Evolutionary conservation across 2,888 invertebrate genomes (phyloP).

Genomic region (Leptura quadrifasciata): DNA sequence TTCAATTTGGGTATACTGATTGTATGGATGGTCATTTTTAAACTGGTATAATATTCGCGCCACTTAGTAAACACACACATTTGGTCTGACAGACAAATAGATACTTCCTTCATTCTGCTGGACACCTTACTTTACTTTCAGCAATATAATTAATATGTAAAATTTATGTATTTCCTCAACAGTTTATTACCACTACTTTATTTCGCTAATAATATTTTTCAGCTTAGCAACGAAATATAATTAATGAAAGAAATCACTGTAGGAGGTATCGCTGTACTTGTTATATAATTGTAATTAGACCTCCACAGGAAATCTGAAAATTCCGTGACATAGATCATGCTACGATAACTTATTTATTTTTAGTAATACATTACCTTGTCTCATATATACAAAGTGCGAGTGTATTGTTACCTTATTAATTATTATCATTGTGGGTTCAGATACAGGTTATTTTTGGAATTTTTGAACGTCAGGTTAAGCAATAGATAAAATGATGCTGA

Average conservation of each 20-base stretch:
- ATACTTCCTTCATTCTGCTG: too few species aligned
- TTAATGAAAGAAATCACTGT: not conserved
- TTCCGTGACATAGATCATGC: not conserved
- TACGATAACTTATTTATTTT: not conserved
- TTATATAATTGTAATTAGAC: not conserved
- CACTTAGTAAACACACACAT: too few species aligned
- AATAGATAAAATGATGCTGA: not conserved
- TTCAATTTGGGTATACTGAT: too few species aligned
- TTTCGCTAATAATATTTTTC: too few species aligned
- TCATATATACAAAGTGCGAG: not conserved
- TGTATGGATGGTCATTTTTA: too few species aligned
- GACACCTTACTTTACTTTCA: too few species aligned
- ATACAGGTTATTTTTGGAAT: not conserved
- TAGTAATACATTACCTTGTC: not conserved
- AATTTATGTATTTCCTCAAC: too few species aligned
- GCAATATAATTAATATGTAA: too few species aligned
- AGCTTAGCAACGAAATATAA: too few species aligned
- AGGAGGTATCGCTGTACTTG: not conserved
- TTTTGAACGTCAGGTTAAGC: not conserved
- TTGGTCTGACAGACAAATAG: too few species aligned
- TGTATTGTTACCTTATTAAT: not conserved
- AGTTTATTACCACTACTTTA: too few species aligned
- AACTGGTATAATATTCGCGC: too few species aligned
- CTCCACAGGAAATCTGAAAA: not conserved
- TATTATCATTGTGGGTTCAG: not conserved